Conservation (phyloP, 2,113 vertebrate species). For the Dipodomys stephensi region DNA sequence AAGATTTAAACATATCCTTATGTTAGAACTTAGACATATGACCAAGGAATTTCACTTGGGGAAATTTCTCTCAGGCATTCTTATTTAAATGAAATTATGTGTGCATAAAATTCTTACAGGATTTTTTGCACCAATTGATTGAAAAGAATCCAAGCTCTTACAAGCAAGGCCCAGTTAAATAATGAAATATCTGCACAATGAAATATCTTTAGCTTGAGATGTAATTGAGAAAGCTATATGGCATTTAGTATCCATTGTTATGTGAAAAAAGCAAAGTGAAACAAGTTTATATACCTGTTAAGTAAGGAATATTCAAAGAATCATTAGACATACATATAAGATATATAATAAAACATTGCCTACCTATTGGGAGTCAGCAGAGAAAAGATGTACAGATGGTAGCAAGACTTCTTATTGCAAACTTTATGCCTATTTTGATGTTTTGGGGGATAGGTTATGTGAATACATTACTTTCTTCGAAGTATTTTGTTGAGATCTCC, state of each 20-base stretch:
- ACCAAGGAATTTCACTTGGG: background rate
- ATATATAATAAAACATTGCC: no score
- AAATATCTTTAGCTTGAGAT: background rate
- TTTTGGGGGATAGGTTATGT: background rate
- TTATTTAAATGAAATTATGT: background rate
- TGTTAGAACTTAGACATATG: background rate
- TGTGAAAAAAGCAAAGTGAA: background rate
- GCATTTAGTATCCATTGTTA: background rate
- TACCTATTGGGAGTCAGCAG: background rate
- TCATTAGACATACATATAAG: no score
- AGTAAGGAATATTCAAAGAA: background rate
- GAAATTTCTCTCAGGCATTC: background rate
- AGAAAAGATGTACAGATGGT: background rate
- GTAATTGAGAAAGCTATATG: background rate
- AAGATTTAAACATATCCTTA: background rate
- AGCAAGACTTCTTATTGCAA: background rate
- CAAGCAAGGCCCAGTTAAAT: background rate
- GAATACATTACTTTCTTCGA: constrained; percentile 7
- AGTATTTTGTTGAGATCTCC: constrained; percentile 28
- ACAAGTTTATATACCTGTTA: background rate
- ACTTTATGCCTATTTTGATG: background rate
- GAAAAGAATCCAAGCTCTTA: background rate
- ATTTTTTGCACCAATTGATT: background rate
- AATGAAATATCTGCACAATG: no score
- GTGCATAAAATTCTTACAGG: background rate